These are phyloP conservation scores for Rhea pennata DNA, from an alignment of 2,113 vertebrate species.

Conservation along the genomic window DNA sequence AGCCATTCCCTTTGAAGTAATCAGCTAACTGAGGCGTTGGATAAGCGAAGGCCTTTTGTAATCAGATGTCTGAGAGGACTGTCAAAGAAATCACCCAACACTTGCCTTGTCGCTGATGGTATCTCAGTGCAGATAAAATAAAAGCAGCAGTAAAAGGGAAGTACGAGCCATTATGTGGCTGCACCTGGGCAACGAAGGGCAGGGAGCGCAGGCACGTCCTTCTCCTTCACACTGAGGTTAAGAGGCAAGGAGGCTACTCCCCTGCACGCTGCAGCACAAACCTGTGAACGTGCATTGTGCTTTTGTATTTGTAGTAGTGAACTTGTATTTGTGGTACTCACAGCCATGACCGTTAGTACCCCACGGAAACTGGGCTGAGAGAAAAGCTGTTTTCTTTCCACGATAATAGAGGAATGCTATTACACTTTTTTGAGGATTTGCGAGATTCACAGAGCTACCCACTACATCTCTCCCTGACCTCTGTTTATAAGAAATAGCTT, in stretches of 20 bases:
- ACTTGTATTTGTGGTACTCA: background rate
- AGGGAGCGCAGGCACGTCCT: rapidly evolving
- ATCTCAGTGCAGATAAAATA: slow-evolving; percentile 63
- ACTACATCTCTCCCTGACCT: background rate
- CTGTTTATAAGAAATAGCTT: background rate
- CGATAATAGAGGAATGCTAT: background rate
- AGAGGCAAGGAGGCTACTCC: background rate
- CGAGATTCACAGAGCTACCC: background rate
- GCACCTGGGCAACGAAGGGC: background rate
- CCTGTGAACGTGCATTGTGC: rapidly evolving
- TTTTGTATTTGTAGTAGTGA: background rate
- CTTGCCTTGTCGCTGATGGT: slow-evolving; percentile 68
- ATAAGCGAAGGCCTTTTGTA: slow-evolving; percentile 48
- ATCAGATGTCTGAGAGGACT: slow-evolving; percentile 70
- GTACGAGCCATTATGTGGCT: background rate
- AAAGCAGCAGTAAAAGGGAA: slow-evolving; percentile 49
- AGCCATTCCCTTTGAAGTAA: slow-evolving; percentile 63
- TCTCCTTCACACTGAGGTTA: background rate
- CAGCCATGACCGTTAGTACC: background rate
- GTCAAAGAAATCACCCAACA: slow-evolving; percentile 70
- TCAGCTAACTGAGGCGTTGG: slow-evolving; percentile 15
- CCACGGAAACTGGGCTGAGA: background rate
- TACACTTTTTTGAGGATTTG: background rate
- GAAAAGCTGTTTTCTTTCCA: background rate
- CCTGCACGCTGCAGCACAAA: rapidly evolving